Conservation (phyloP, 2,888 invertebrate species). For the Diarsia mendica region DNA sequence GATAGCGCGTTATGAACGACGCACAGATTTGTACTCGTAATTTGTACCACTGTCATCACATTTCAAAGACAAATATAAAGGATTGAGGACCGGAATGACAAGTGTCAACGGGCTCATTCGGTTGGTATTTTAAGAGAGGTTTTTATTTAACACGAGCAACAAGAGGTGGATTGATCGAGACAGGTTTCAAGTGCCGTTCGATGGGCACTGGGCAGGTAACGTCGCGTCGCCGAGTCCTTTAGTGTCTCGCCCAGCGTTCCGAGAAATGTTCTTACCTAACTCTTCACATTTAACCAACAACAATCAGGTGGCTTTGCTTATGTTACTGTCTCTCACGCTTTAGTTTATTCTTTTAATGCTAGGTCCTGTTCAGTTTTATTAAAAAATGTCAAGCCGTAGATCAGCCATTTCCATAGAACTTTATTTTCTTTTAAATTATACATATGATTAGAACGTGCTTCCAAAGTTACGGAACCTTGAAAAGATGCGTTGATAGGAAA, state of each 20-base stretch:
- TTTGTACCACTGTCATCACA: slow-evolving; percentile 91
- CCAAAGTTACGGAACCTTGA: neutral
- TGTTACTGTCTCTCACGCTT: slow-evolving; percentile 61
- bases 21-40: slow-evolving; percentile 89
- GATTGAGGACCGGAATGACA: slow-evolving; percentile 89
- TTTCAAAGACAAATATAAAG: slow-evolving; percentile 91
- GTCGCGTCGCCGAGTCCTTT: slow-evolving; percentile 80
- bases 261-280: slow-evolving; percentile 86
- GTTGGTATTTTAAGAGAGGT: slow-evolving; percentile 89
- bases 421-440: slow-evolving; percentile 6
- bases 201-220: slow-evolving; percentile 84
- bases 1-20: slow-evolving; percentile 89
- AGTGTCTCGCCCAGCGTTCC: slow-evolving; percentile 84
- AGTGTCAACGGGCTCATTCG: slow-evolving; percentile 88
- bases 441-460: slow-evolving; percentile 16
- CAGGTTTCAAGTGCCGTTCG: slow-evolving; percentile 89
- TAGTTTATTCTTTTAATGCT: slow-evolving; percentile 48
- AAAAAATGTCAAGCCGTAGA: slow-evolving; percentile 1
- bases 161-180: slow-evolving; percentile 90
- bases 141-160: slow-evolving; percentile 90
- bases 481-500: slow-evolving; percentile 23
- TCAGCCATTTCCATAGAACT: neutral
- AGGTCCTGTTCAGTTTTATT: slow-evolving; percentile 35
- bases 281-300: slow-evolving; percentile 77
- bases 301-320: slow-evolving; percentile 72